Base-by-base conservation (phyloP, 2,888 invertebrate genomes). In the Diabrotica balteata region DNA sequence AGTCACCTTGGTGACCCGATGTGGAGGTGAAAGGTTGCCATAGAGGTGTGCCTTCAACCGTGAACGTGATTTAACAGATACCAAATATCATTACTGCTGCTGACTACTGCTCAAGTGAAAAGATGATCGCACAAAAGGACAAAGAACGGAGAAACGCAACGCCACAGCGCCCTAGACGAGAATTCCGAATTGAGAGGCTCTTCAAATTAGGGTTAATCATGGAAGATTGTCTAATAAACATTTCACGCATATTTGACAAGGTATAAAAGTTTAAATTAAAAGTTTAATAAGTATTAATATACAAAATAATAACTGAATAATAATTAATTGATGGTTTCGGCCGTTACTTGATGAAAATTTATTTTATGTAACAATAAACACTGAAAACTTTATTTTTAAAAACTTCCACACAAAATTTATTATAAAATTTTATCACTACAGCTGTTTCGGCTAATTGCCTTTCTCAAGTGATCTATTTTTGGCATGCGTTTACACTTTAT, bases 1-100 rank as follows among this genome's bases (percentile, higher is more conserved):
- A 70, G 69, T 72, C 81, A 79, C 81, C 82, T 78, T 79, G 82
- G 81, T 80, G 80, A 82, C 78, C 73, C 69, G 63, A 45, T 63
- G 55, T 67, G 75, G 77, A 78, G 80, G 80, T 80, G 80, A 80
- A 80, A 81, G 78, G 82, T 82, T 82, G 82, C 82, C 80, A 82
- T 81, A 81, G 81, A 78, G 77, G 79, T 82, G 81, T 76, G 76
- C 80, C 76, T 59, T 80, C 72, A 76, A 70, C 72, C 75, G 76
- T 76, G 68, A 76, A 76, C 65, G 73, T 70, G 70, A 67, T 70
- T 72, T 74, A 72, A 69, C 74, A 75, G 75, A 75, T 76, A 74
- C 68, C 72, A 69, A 69, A 70, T 68, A 70, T 72, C 72, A 68
- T 70, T 68, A 70, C 59, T 57, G 45, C 55, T 57, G 55, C 55